A percentile compares a stretch with the other conserved stretches of the same genome.
These are phyloP conservation scores for Coecobrya sp. DNA, from an alignment of 2,888 invertebrate genomes.

Conservation along the genomic window DNA sequence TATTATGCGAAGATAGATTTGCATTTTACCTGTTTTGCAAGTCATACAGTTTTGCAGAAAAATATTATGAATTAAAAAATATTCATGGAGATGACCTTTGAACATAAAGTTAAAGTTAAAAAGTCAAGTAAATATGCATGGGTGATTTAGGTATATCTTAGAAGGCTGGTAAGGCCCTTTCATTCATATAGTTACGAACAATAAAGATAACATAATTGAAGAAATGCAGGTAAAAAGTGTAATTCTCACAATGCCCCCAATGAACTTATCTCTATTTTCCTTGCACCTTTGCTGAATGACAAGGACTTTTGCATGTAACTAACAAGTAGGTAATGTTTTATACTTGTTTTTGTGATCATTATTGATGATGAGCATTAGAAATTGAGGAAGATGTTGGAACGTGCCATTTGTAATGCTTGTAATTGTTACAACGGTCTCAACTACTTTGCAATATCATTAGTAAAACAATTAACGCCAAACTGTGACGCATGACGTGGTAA, in stretches of 20 bases:
- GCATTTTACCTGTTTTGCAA: no score
- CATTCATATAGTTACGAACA: no score
- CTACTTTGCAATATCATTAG: conserved; percentile 32
- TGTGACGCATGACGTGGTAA: background rate
- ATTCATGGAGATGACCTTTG: no score
- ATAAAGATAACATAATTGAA: background rate
- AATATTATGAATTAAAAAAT: no score
- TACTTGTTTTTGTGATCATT: background rate
- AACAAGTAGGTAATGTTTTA: background rate
- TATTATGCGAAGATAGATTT: no score
- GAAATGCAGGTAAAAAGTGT: background rate
- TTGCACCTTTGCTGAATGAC: background rate
- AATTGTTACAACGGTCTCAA: background rate
- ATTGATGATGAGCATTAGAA: background rate
- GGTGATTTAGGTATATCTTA: no score
- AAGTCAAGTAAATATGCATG: no score
- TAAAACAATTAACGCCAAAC: conserved; percentile 61
- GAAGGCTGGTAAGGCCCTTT: no score
- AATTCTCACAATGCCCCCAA: conserved; percentile 9
- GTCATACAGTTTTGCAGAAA: no score
- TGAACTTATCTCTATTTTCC: background rate
- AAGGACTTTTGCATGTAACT: background rate
- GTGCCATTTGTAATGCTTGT: background rate
- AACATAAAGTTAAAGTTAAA: no score
- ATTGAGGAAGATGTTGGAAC: background rate